Evolutionary conservation across 2,113 vertebrate genomes (phyloP).

Genomic region (Corythornis cristatus): DNA sequence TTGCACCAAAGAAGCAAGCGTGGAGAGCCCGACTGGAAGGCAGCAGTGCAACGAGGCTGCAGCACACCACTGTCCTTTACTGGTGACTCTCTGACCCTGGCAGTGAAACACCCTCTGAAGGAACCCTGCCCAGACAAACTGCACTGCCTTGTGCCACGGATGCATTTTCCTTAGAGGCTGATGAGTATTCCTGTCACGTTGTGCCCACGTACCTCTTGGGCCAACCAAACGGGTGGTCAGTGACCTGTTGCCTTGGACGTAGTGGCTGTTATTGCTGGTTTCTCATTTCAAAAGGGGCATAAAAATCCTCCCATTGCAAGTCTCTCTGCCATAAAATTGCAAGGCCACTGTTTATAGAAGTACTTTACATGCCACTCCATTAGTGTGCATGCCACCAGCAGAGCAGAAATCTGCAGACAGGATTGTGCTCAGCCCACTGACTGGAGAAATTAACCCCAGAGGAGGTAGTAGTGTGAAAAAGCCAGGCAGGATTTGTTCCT

Average conservation of each 20-base stretch:
- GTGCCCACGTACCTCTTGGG: background rate
- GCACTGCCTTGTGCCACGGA: background rate
- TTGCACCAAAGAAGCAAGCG: background rate
- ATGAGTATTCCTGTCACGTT: background rate
- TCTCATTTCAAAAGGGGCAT: constrained; percentile 31
- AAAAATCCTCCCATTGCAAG: constrained; percentile 1
- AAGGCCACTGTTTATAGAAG: constrained; percentile 1
- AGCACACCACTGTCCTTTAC: background rate
- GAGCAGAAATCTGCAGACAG: background rate
- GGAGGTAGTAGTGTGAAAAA: background rate
- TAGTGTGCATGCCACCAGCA: background rate
- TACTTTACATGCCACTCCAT: background rate
- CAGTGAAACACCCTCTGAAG: background rate
- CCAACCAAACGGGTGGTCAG: background rate
- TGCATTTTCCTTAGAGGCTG: background rate
- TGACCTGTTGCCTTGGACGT: background rate
- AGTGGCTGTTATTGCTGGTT: constrained; percentile 5
- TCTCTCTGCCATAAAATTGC: background rate
- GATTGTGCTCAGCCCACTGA: background rate
- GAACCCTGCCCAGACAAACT: background rate
- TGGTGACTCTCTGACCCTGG: background rate
- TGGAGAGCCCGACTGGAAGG: accelerated
- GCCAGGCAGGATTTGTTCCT: background rate
- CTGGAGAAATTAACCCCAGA: background rate
- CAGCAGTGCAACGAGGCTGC: background rate